Evolutionary conservation across 2,113 vertebrate species (phyloP), one percentile per base, ranked within the genome.

Genomic region (Semicossyphus pulcher): DNA sequence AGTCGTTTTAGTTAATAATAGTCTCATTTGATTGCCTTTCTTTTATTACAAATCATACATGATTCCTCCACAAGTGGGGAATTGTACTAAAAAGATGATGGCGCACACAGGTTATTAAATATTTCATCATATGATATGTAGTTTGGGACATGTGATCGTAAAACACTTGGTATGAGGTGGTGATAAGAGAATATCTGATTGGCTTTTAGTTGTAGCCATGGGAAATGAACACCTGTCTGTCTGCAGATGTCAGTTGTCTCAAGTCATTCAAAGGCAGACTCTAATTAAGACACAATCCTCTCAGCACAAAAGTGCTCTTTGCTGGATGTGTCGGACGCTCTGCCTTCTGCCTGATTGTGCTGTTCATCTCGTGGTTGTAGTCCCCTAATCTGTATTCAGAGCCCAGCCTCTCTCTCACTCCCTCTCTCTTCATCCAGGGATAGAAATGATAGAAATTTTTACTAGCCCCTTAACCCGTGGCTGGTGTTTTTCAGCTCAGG

Each of bases 351-450:
- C 48, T 86, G 69, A 76, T 81, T 89, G 62, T 84, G 14, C 60
- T 60, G 62, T 72, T 80, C 69, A 72, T 80, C 59, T 69, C 20
- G 31, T 45, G 39, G 67, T 81, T 42, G 28, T 39, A 23, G 69
- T 69, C 37, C 53, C 41, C 49, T 81, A 44, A 84, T 88, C 79
- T 86, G 62, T 76, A 83, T 89, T 86, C 82, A 67, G 56, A 77
- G 71, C 68, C 70, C 42, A 57, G 37, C 64, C 41, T 34, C 20
- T 32, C 25, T 32, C 23, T 39, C 37, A 34, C 47, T 32, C 29
- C 29, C 29, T 41, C 21, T 47, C 31, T 25, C 63, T n/a, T 49
- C 58, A 70, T 67, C 80, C 69, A 44, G 61, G 45, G 37, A 67
- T 37, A 26, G 57, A 72, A 78, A 81, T 53, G n/a, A 81, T 58